Evolutionary conservation across 1,140 invertebrate species (phyloP).

Genomic region (Watersipora subatra): DNA sequence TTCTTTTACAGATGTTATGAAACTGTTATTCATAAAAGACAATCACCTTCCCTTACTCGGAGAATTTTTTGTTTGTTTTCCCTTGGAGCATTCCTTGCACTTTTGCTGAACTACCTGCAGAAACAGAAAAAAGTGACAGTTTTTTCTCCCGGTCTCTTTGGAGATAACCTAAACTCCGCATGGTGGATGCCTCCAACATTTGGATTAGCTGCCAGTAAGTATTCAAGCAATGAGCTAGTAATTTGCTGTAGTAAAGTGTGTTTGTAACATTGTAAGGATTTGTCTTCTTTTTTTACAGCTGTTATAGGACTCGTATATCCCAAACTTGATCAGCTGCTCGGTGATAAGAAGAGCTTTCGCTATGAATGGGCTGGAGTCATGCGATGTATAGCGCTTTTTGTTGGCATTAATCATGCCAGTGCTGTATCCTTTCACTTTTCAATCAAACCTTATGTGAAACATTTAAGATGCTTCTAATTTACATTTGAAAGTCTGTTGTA

Average conservation of each 20-base stretch:
- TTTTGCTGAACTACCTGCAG: slow-evolving; percentile 36
- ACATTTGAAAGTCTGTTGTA: no score
- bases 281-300: slow-evolving; percentile 24
- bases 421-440: slow-evolving; percentile 39
- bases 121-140: slow-evolving; percentile 26
- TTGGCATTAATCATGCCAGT: slow-evolving; percentile 44
- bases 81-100: slow-evolving; percentile 34
- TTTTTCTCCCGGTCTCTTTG: slow-evolving; percentile 21
- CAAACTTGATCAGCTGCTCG: slow-evolving; percentile 31
- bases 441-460: neutral
- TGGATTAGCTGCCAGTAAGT: slow-evolving; percentile 35
- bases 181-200: slow-evolving; percentile 39
- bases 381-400: slow-evolving; percentile 42
- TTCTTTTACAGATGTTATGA: no score
- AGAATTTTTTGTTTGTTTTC: no score
- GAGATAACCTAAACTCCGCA: slow-evolving; percentile 24
- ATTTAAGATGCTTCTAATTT: no score
- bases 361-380: slow-evolving; percentile 43
- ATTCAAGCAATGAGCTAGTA: neutral
- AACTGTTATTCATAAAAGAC: no score
- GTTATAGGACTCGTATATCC: slow-evolving; percentile 39
- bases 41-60: no score
- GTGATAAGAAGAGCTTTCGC: slow-evolving; percentile 26
- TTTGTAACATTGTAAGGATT: slow-evolving; percentile 2
- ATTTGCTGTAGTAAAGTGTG: neutral